Conservation (phyloP, 2,888 invertebrate species). For the Lasioglossum figueresi region DNA sequence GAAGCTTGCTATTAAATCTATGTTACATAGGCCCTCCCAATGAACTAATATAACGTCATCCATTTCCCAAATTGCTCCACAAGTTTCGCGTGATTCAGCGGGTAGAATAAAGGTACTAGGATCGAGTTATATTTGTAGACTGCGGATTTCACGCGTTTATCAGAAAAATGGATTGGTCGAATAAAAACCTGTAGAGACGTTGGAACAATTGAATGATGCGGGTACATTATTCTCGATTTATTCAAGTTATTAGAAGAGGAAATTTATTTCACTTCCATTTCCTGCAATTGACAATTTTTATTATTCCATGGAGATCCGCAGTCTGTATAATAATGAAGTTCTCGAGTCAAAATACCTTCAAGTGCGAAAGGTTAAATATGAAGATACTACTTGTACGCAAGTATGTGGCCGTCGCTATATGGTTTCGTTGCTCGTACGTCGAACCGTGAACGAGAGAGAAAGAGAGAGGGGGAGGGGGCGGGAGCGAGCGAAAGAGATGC, state of each 20-base stretch:
- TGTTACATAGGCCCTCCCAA: neutral
- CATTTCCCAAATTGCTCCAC: neutral
- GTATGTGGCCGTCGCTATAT: conserved; percentile 16
- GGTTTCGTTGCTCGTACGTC: conserved; percentile 59
- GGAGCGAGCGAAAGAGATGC: neutral
- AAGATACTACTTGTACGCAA: neutral
- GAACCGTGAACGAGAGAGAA: conserved; percentile 40
- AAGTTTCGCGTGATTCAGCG: neutral
- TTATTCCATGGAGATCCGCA: no score
- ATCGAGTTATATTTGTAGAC: neutral
- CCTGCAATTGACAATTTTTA: no score
- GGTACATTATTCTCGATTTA: neutral
- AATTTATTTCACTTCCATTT: no score
- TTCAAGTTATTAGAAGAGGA: no score
- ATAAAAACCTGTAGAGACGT: neutral
- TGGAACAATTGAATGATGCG: neutral
- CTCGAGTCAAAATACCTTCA: neutral
- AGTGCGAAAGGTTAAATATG: neutral
- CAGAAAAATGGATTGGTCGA: neutral
- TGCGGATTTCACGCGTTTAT: no score
- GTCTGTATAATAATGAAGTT: no score
- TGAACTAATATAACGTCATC: neutral
- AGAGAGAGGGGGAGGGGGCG: no score
- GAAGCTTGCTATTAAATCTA: no score
- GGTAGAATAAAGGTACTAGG: neutral